phyloP scores from a whole-genome alignment of 2,888 invertebrate genomes.

The Luffia ferchaultella region DNA sequence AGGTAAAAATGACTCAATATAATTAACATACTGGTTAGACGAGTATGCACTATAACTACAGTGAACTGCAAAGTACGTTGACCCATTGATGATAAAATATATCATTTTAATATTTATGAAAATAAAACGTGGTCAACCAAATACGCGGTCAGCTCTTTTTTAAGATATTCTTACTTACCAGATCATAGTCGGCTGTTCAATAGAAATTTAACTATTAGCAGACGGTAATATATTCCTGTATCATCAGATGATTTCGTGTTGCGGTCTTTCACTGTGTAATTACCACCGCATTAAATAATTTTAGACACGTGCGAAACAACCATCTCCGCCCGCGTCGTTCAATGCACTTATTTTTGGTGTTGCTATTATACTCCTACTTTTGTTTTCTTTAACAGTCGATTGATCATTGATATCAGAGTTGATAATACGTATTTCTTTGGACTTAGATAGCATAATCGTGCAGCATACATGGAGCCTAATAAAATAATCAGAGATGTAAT shows the following conservation, averaged over 20 bases:
- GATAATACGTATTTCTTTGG: too few species aligned
- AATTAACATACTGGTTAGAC: not conserved
- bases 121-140: not conserved
- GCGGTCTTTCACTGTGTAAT: slow-evolving; percentile 21
- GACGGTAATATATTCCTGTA: not conserved
- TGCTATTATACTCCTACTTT: slow-evolving; percentile 15
- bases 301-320: slow-evolving; percentile 29
- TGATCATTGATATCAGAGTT: too few species aligned
- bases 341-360: slow-evolving; percentile 11
- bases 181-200: slow-evolving; percentile 21
- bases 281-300: slow-evolving; percentile 11
- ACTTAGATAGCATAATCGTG: too few species aligned
- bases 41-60: too few species aligned
- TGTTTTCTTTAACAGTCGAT: too few species aligned
- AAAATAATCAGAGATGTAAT: too few species aligned
- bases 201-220: slow-evolving; percentile 1
- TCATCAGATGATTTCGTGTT: slow-evolving; percentile 15
- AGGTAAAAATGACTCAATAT: not conserved
- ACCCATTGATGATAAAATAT: too few species aligned
- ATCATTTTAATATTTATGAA: too few species aligned
- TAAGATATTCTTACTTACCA: slow-evolving; percentile 37
- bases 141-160: not conserved
- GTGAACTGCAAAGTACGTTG: too few species aligned
- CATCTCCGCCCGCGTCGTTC: slow-evolving; percentile 24
- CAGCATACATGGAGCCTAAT: too few species aligned